Evolutionary conservation across 2,113 vertebrate species (phyloP).

Genomic region (Nerophis ophidion): DNA sequence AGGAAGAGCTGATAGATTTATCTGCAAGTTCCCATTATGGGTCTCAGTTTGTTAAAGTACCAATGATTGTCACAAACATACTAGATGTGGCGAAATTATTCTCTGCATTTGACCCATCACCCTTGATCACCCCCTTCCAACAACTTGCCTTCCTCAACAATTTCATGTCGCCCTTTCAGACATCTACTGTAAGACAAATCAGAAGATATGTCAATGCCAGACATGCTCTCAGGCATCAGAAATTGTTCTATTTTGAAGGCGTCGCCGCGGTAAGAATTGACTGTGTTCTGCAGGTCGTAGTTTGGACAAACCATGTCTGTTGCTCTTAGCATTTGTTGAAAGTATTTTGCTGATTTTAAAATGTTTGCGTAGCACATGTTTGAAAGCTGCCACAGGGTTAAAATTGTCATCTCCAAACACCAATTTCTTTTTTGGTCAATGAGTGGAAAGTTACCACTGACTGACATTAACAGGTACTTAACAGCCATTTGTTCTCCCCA

Average conservation of each 20-base stretch:
- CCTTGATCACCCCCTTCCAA: no score
- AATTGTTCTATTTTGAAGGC: constrained; percentile 3
- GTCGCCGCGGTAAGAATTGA: neutral
- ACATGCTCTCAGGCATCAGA: neutral
- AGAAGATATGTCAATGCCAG: constrained; percentile 2
- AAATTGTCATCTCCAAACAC: neutral
- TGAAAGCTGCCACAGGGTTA: neutral
- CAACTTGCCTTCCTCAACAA: no score
- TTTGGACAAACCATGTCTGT: constrained; percentile 6
- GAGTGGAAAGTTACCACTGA: constrained; percentile 14
- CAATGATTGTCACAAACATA: no score
- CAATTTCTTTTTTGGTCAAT: constrained; percentile 12
- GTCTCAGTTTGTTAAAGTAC: constrained; percentile 45
- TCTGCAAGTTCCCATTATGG: constrained; percentile 47
- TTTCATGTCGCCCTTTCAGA: neutral
- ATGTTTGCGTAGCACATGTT: neutral
- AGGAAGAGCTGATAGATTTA: constrained; percentile 44
- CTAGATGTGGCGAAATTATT: no score
- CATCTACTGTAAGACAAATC: neutral
- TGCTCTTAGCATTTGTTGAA: neutral
- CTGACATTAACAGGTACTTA: constrained; percentile 1
- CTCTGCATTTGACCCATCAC: no score
- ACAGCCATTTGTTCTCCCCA: no score
- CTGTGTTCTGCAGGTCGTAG: neutral
- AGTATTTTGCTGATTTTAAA: neutral